phyloP scores from a whole-genome alignment of 2,888 invertebrate species.

The Chloroclystis v-ata region DNA sequence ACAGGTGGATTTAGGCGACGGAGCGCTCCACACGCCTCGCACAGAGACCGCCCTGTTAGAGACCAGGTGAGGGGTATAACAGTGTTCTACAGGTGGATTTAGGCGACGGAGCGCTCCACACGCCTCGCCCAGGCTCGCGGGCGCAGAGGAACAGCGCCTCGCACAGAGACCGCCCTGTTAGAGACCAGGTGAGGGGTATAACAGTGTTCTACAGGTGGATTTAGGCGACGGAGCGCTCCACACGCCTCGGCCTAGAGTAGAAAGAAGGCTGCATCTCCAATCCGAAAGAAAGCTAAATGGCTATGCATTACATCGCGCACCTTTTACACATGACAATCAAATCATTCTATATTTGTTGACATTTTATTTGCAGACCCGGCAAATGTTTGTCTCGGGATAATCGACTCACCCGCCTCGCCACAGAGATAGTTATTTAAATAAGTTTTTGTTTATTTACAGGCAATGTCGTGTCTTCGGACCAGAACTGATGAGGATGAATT shows the following conservation, averaged over 20 bases:
- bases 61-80: no score
- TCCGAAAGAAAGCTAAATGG: no score
- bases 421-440: no score
- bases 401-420: no score
- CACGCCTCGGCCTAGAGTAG: constrained; percentile 51
- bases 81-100: constrained; percentile 88
- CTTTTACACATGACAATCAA: no score
- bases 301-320: no score
- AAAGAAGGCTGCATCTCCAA: no score
- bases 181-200: constrained; percentile 3
- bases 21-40: constrained; percentile 81
- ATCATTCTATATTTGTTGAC: no score
- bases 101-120: constrained; percentile 89
- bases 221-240: constrained; percentile 91
- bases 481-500: constrained; percentile 53
- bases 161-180: background rate
- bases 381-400: no score
- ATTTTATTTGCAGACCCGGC: no score
- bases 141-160: constrained; percentile 1
- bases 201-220: constrained; percentile 86
- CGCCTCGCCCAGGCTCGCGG: constrained; percentile 40
- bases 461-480: constrained; percentile 39
- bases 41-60: background rate
- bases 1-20: constrained; percentile 92
- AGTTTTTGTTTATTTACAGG: constrained; percentile 7